Evolutionary conservation across 1,140 invertebrate genomes (phyloP).

Genomic region (Trichonephila clavipes): DNA sequence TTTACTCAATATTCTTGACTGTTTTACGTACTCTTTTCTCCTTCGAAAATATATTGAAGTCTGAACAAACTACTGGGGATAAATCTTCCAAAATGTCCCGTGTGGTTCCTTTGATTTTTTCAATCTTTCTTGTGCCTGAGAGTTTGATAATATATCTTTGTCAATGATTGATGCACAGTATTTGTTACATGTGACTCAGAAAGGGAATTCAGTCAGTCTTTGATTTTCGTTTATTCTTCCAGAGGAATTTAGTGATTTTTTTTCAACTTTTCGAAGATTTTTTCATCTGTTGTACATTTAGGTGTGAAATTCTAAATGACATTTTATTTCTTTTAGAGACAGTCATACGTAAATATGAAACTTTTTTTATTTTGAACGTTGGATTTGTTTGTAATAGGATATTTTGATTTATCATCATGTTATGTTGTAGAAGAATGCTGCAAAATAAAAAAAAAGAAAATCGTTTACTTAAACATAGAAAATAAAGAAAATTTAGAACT

Average conservation of each 20-base stretch:
- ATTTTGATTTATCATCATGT: background rate
- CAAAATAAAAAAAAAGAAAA: too few relatives aligned
- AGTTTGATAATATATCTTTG: slow-evolving; percentile 43
- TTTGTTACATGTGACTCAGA: slow-evolving; percentile 41
- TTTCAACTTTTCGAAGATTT: background rate
- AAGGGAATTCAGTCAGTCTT: slow-evolving; percentile 20
- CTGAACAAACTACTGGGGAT: background rate
- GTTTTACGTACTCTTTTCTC: background rate
- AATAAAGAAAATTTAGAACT: too few relatives aligned
- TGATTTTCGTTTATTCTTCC: slow-evolving; percentile 8
- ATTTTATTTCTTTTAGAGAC: slow-evolving; percentile 3
- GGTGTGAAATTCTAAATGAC: slow-evolving; percentile 38
- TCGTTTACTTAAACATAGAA: too few relatives aligned
- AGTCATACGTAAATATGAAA: background rate
- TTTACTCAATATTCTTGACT: background rate
- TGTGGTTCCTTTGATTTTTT: slow-evolving; percentile 33
- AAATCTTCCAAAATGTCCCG: slow-evolving; percentile 26
- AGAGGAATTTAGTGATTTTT: slow-evolving; percentile 13
- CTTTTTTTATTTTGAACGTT: background rate
- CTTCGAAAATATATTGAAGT: background rate
- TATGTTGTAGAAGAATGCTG: background rate
- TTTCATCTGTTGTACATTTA: slow-evolving; percentile 22
- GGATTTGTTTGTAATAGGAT: background rate
- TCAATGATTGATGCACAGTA: slow-evolving; percentile 50
- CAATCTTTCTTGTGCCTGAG: background rate